Evolutionary conservation across 1,140 invertebrate genomes (phyloP).

Genomic region (Meloidogyne hapla): DNA sequence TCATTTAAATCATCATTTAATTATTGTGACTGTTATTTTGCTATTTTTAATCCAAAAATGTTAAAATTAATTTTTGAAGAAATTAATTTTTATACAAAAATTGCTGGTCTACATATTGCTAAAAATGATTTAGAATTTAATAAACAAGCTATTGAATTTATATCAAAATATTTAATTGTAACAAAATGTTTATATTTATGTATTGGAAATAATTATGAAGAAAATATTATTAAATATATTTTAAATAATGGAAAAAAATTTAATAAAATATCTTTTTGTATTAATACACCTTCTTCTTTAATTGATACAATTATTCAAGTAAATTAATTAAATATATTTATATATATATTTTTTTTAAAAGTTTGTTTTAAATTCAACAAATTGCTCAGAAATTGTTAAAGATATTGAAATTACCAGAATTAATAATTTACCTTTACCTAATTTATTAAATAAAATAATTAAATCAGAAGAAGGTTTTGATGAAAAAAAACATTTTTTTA

Average conservation of each 20-base stretch:
- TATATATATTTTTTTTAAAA: not conserved
- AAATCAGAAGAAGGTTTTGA: not conserved
- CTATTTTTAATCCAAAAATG: not conserved
- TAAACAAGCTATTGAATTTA: not conserved
- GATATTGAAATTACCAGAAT: not conserved
- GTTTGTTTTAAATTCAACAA: not conserved
- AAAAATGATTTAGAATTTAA: slow-evolving; percentile 7
- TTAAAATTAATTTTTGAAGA: slow-evolving; percentile 3
- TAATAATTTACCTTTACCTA: not conserved
- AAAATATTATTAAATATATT: not conserved
- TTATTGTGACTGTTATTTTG: slow-evolving; percentile 3
- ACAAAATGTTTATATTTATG: slow-evolving; percentile 6
- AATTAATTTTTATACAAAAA: not conserved
- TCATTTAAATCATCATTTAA: not conserved
- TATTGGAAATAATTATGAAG: not conserved
- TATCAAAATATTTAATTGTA: not conserved
- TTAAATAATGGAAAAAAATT: not conserved
- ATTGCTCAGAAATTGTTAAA: not conserved
- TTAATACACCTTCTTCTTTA: not conserved
- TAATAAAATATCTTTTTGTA: not conserved
- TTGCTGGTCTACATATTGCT: not conserved
- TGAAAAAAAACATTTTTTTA: not conserved
- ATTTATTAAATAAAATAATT: not conserved
- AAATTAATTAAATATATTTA: not conserved
- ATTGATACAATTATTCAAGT: not conserved